Conservation (phyloP, 2,888 invertebrate species). For the Helleia helle region DNA sequence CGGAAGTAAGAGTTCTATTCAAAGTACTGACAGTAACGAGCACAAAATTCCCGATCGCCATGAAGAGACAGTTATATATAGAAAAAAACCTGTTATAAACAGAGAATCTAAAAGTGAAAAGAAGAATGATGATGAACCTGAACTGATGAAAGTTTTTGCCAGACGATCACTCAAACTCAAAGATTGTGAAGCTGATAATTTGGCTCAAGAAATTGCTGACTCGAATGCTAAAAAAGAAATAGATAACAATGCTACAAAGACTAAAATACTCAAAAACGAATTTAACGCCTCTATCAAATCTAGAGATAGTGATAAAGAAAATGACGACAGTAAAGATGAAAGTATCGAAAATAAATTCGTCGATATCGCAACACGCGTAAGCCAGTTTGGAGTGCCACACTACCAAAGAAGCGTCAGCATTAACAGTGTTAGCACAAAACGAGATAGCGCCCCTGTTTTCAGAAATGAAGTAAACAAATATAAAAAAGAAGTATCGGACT, state of each 20-base stretch:
- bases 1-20: conserved; percentile 65
- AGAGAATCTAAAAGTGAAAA: conserved; percentile 51
- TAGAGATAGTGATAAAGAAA: conserved; percentile 83
- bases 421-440: conserved; percentile 51
- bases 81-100: conserved; percentile 69
- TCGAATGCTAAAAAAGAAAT: conserved; percentile 46
- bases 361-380: conserved; percentile 56
- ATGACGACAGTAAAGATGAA: conserved; percentile 59
- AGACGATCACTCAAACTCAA: conserved; percentile 86
- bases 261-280: conserved; percentile 55
- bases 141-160: conserved; percentile 87
- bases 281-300: conserved; percentile 72
- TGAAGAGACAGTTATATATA: conserved; percentile 67
- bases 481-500: conserved; percentile 67
- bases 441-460: conserved; percentile 57
- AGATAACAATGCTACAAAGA: conserved; percentile 35
- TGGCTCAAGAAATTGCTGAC: conserved; percentile 73
- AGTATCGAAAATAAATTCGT: conserved; percentile 52
- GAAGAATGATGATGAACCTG: conserved; percentile 81
- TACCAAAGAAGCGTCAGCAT: conserved; percentile 64
- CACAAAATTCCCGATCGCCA: conserved; percentile 50
- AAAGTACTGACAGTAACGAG: conserved; percentile 61
- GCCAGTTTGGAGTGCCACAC: conserved; percentile 56
- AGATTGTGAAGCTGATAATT: conserved; percentile 76
- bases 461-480: conserved; percentile 62